Percentiles rank a stretch among this genome's conserved stretches.
These are phyloP conservation scores for Numenius arquata DNA, from an alignment of 2,113 vertebrate genomes.

Conservation along the genomic window DNA sequence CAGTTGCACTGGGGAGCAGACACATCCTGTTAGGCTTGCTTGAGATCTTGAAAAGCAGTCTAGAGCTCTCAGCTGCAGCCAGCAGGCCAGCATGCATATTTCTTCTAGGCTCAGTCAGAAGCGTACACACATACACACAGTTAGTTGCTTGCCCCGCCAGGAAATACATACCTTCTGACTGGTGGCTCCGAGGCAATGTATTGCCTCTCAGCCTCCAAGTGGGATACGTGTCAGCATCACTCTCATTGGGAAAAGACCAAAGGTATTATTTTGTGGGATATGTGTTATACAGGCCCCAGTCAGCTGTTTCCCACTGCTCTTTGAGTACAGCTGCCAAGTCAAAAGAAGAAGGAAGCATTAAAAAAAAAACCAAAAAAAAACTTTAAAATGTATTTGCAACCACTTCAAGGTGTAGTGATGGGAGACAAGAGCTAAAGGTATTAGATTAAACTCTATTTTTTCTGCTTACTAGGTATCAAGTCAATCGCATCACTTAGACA, in stretches of 20 bases:
- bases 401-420: background rate
- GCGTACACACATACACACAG: background rate
- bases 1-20: background rate
- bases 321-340: background rate
- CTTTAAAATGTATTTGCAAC: background rate
- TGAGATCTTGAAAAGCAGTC: conserved; percentile 20
- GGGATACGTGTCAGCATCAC: background rate
- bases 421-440: background rate
- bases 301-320: background rate
- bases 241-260: background rate
- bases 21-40: conserved; percentile 35
- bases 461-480: background rate
- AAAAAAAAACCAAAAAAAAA: background rate
- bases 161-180: background rate
- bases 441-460: background rate
- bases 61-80: background rate
- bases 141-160: background rate
- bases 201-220: background rate
- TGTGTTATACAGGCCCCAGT: background rate
- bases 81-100: background rate
- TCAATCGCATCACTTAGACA: fast-evolving
- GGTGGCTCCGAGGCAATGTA: background rate
- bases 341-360: background rate
- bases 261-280: background rate
- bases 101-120: background rate